phyloP scores from a whole-genome alignment of 2,797 vertebrate genomes.

The Momotus momota region DNA sequence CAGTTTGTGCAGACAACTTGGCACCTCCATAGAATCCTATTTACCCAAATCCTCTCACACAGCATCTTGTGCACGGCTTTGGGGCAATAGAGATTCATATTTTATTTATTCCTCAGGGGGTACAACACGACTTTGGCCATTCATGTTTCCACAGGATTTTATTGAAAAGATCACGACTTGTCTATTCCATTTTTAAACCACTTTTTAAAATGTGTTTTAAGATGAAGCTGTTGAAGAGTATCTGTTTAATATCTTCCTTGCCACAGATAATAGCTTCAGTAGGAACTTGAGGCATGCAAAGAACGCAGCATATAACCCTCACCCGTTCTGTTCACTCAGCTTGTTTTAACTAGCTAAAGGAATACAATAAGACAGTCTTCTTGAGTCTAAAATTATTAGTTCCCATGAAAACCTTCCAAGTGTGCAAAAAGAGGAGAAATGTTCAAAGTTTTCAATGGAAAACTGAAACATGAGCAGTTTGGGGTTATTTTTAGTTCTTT shows the following conservation, averaged over 20 bases:
- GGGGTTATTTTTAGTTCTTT: not conserved
- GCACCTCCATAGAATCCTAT: not conserved
- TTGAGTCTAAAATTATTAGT: not conserved
- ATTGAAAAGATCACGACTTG: not conserved
- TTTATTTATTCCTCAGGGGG: not conserved
- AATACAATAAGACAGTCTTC: not conserved
- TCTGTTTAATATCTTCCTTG: slow-evolving; percentile 18
- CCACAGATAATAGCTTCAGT: not conserved
- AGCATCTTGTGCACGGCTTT: not conserved
- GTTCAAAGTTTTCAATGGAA: not conserved
- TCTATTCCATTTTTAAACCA: not conserved
- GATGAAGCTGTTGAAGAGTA: not conserved
- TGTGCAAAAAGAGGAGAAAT: not conserved
- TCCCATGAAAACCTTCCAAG: not conserved
- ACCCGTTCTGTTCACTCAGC: not conserved
- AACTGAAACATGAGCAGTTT: not conserved
- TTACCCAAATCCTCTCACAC: not conserved
- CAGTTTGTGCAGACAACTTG: not conserved
- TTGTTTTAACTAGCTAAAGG: slow-evolving; percentile 14
- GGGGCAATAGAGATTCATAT: not conserved
- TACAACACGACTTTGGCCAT: not conserved
- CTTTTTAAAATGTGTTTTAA: not conserved
- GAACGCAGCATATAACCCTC: not conserved
- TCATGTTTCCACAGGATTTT: not conserved
- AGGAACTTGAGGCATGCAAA: not conserved